Base-by-base conservation (phyloP, 2,888 invertebrate genomes). In the Zaprionus bogoriensis region DNA sequence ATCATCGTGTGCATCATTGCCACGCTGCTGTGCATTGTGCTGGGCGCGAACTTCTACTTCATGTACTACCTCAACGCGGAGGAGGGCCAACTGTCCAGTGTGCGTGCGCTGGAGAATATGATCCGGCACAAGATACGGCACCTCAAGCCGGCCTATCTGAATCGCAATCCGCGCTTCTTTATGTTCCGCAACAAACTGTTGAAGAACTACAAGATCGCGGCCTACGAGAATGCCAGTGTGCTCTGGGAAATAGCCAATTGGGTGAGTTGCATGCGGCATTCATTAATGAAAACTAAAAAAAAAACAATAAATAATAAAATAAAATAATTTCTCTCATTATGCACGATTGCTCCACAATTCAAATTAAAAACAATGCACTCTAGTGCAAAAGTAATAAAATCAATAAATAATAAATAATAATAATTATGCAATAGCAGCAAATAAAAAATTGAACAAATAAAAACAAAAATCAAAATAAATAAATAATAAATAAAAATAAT, bases 191-290 rank as follows among this genome's bases (percentile, higher is more conserved):
- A 90, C 59, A 90, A 91, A 41, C 61, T 91, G 44, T 66, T 91
- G 1, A 87, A 88, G 48, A 91, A 90, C 69, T 91, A 89, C 61
- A 89, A 89, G 51, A 81, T 89, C 19, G 74, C 87, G 2, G 45
- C 86, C 0, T 91, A 91, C 60, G 89, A 93, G 90, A 93, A 90
- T 92, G 87, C 93, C 89, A 89, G 93, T 89, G 57, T 90, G 82
- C 77, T 91, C 76, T 89, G 91, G 93, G 92, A 93, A 90, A 88
- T 90, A 84, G 80, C 91, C 88, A 90, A 91, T 74, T 90, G 90
- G 90, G 91, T 91, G 66, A 88, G 87, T 83, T n/a, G n/a, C n/a
- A n/a, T n/a, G n/a, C n/a, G n/a, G n/a, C n/a, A n/a, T n/a, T n/a
- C n/a, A n/a, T n/a, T n/a, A n/a, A n/a, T n/a, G n/a, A n/a, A n/a